A percentile compares a stretch with the other conserved stretches of the same genome.
These are phyloP conservation scores for Gymnodraco acuticeps DNA, from an alignment of 2,797 vertebrate species.

Conservation along the genomic window DNA sequence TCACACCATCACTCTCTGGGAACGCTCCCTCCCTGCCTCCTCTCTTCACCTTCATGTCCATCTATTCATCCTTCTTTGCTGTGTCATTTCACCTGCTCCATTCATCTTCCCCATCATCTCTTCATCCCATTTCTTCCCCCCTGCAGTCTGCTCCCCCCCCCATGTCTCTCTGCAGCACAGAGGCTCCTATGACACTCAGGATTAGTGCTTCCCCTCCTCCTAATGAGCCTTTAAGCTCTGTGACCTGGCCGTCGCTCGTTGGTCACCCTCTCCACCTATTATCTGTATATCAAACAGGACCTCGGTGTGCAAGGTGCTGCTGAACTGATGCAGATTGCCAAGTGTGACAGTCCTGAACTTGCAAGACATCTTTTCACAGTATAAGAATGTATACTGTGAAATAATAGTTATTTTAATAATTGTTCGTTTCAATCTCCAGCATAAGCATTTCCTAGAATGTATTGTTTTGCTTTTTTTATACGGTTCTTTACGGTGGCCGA, in stretches of 20 bases:
- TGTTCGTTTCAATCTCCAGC: not conserved
- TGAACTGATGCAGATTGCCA: not conserved
- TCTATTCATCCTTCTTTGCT: slow-evolving; percentile 20
- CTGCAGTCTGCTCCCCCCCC: slow-evolving; percentile 24
- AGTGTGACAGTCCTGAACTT: not conserved
- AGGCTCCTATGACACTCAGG: slow-evolving; percentile 14
- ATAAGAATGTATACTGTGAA: not conserved
- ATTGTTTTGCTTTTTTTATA: not conserved
- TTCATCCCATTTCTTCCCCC: not conserved
- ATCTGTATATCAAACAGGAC: slow-evolving; percentile 29
- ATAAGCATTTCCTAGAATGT: not conserved
- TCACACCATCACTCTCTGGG: slow-evolving; percentile 1
- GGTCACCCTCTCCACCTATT: slow-evolving; percentile 40
- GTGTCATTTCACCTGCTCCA: not conserved
- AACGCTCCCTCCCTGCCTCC: not conserved
- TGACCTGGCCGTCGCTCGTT: slow-evolving; percentile 40
- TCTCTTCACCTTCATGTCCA: slow-evolving; percentile 17
- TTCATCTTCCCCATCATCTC: not conserved
- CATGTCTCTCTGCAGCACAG: slow-evolving; percentile 37
- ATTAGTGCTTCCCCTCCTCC: slow-evolving; percentile 52
- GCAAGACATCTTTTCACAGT: not conserved
- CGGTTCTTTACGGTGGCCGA: not conserved
- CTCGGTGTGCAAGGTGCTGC: not conserved
- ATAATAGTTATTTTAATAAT: not conserved
- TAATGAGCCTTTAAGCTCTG: slow-evolving; percentile 62